Evolutionary conservation across 2,888 invertebrate species (phyloP), one percentile per base, ranked within the genome.

Genomic region (Bursaphelenchus okinawaensis): DNA sequence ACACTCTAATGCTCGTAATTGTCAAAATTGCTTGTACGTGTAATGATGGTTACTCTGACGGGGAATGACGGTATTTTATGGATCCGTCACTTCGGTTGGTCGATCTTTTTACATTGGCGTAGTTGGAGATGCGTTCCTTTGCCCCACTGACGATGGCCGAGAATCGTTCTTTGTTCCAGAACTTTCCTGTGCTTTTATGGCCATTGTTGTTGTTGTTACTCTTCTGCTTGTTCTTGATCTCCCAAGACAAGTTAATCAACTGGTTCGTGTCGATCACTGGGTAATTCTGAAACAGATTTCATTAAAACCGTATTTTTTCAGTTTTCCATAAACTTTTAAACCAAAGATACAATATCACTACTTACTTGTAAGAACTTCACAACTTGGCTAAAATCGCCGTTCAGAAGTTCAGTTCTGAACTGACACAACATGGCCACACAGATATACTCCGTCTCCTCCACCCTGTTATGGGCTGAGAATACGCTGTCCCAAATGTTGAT

Each of bases 371-470:
- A 86, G 12, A 96, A 86, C 84, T 95, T 94, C 58, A 98, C 91
- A 85, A 93, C 93, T 27, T 89, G 87, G 60, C 94, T 90, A 85
- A 96, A 98, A 84, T 96, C 96, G 61, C 90, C 91, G 63, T 85
- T 87, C 63, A 96, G 85, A 68, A 98, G 86, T 75, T 90, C 88
- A 58, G 91, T 89, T 82, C 91, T 88, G 72, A 93, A 91, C 88
- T 87, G 93, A 92, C 93, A 87, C 75, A 98, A 90, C 96, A 98
- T 98, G 78, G 95, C 92, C 86, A 93, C 91, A 84, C 95, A 95
- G 65, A 95, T 89, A 83, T 90, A 88, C 69, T 93, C 90, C 2
- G 96, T 88, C 82, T 93, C 94, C 79, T 90, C 88, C 83, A 96
- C 95, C 65, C 96, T 87, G 62, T 89, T 87, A 60, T 89, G 87